Percentiles rank a stretch among this genome's conserved stretches.
These are phyloP conservation scores for Coranthus polyacanthus DNA, from an alignment of 2,797 vertebrate genomes.

Conservation along the genomic window DNA sequence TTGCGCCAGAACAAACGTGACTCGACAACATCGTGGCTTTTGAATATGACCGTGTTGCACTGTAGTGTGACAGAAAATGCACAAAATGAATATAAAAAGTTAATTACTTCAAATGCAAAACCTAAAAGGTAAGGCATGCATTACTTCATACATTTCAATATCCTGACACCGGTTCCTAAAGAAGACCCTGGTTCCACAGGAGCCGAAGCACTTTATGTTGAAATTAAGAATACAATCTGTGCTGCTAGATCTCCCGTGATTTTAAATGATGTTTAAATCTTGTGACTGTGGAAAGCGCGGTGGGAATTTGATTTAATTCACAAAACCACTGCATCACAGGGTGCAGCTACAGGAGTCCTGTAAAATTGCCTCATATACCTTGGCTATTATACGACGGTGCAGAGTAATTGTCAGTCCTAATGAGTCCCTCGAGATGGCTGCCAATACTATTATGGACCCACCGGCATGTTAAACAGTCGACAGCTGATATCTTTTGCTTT, in stretches of 20 bases:
- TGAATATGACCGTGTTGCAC: too few species aligned
- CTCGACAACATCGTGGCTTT: too few species aligned
- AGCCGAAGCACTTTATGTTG: too few species aligned
- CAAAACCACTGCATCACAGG: slow-evolving; percentile 36
- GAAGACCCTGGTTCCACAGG: too few species aligned
- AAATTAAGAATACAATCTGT: too few species aligned
- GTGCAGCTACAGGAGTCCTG: slow-evolving; percentile 45
- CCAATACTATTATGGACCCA: slow-evolving; percentile 65
- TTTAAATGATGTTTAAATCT: slow-evolving; percentile 50
- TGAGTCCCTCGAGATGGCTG: slow-evolving; percentile 71
- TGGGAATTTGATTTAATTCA: slow-evolving; percentile 55
- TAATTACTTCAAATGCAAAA: too few species aligned
- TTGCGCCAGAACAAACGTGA: too few species aligned
- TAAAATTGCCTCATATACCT: slow-evolving; percentile 63
- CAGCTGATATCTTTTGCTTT: slow-evolving; percentile 37
- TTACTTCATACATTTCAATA: too few species aligned
- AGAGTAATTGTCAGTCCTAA: slow-evolving; percentile 61
- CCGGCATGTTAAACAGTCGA: slow-evolving; percentile 50
- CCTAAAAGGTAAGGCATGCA: too few species aligned
- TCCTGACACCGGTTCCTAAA: too few species aligned
- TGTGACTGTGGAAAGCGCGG: slow-evolving; percentile 28
- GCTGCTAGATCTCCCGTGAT: slow-evolving; percentile 35
- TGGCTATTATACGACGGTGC: slow-evolving; percentile 54
- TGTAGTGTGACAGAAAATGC: too few species aligned
- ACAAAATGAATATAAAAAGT: too few species aligned